These are phyloP conservation scores for Drosophila buzzatii DNA, from an alignment of 2,888 invertebrate species.

Conservation along the genomic window DNA sequence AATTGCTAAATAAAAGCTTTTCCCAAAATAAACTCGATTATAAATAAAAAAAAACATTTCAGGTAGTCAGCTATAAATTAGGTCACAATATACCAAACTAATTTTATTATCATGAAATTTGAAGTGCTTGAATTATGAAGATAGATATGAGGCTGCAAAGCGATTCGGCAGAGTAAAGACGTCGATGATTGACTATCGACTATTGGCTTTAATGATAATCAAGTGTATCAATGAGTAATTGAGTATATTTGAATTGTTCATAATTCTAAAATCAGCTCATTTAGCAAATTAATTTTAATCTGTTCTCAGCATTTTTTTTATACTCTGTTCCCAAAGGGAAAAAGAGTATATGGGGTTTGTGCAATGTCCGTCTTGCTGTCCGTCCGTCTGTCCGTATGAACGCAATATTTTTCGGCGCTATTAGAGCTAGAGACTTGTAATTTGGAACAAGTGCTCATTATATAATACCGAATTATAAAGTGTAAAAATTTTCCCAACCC, in stretches of 20 bases:
- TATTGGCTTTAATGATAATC: neutral
- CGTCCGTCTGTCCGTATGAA: no score
- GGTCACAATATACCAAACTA: constrained; percentile 2
- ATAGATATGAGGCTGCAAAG: neutral
- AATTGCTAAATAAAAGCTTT: constrained; percentile 1
- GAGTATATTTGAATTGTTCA: neutral
- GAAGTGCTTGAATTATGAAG: neutral
- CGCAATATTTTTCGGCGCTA: no score
- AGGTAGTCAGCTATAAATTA: constrained; percentile 6
- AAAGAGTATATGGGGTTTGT: no score
- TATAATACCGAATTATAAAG: no score
- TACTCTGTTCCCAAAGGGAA: no score
- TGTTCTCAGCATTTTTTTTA: neutral
- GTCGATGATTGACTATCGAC: neutral
- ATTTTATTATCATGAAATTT: neutral
- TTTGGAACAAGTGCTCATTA: no score
- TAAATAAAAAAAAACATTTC: constrained; percentile 8
- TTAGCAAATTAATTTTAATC: neutral
- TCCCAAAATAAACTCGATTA: constrained; percentile 2
- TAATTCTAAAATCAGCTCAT: no score
- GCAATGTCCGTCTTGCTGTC: no score
- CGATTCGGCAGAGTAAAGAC: neutral
- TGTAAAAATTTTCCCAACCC: no score
- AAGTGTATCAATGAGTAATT: neutral
- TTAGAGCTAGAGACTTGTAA: no score